Base-by-base conservation (phyloP, 2,113 vertebrate genomes). In the Chaetorhynchus papuensis region DNA sequence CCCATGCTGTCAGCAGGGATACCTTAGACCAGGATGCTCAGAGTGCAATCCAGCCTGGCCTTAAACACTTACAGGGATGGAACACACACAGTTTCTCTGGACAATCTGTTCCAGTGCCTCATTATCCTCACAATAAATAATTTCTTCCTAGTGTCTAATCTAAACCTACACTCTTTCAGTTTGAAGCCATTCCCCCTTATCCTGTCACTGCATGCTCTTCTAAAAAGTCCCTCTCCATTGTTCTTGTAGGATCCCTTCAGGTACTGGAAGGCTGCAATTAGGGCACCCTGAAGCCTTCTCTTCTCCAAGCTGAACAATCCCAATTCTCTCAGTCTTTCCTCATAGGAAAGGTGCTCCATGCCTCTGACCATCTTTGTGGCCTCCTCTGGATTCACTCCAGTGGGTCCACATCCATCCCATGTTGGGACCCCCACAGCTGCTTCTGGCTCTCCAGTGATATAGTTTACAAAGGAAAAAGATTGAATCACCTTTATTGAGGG, bases 211-310 rank as follows among this genome's bases (percentile, higher is more conserved):
- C 21, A 42, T 0, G 3, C 8, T 47, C 63, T 28, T 47, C 15
- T 61, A 33, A 42, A 49, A 54, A 42, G 21, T 69, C 26, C 18
- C n/a, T 89, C 45, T 30, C 54, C 21, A 14, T 45, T 1, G 0
- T 53, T 61, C n/a, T 39, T 2, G 1, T 16, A 33, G 35, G 10
- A 0, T 76, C 4, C 17, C 6, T 61, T 61, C 31, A 83, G 35
- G 7, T 35, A 4, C n/a, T 68, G 61, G 30, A n/a, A 69, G 14
- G n/a, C 41, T 31, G 22, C 35, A 83, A 0, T 54, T 61, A 61
- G 49, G 1, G 3, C 17, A 61, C 21, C 1, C 0, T 0, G 1
- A 42, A 33, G 6, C 18, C 22, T 69, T 31, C 24, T 47, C n/a
- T 83, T 54, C 13, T 90, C 35, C 35, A 56, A 54, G 15, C 26